A percentile compares a stretch with the other conserved stretches of the same genome.
Conservation (phyloP, 2,888 invertebrate species). For the Argynnis bischoffii region DNA sequence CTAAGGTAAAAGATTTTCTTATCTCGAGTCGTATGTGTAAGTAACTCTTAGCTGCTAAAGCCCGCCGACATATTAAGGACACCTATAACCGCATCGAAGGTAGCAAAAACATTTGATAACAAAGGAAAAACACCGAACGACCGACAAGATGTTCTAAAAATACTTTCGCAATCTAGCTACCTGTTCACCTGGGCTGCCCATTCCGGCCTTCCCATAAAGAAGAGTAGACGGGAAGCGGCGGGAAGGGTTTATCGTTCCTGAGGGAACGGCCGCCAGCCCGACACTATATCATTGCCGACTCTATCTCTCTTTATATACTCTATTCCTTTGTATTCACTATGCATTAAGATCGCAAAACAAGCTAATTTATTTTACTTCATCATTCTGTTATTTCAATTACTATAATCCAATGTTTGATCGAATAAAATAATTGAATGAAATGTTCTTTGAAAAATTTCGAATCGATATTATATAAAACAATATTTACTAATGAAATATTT, state of each 20-base stretch:
- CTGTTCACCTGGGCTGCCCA: conserved; percentile 80
- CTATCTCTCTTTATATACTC: conserved; percentile 69
- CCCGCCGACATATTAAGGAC: conserved; percentile 56
- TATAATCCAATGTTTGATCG: not conserved
- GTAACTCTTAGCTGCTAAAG: conserved; percentile 39
- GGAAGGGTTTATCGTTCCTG: conserved; percentile 81
- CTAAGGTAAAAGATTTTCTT: conserved; percentile 41
- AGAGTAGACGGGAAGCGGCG: conserved; percentile 78
- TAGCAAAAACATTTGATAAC: conserved; percentile 74
- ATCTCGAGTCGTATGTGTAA: conserved; percentile 34
- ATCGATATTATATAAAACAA: not conserved
- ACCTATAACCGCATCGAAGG: conserved; percentile 58
- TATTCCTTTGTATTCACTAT: conserved; percentile 63
- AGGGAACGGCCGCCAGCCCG: conserved; percentile 76
- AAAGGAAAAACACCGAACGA: conserved; percentile 78
- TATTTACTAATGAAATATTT: not conserved
- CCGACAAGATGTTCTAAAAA: conserved; percentile 80
- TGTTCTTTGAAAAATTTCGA: not conserved
- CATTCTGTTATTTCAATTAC: conserved; percentile 28
- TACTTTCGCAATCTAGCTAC: conserved; percentile 80
- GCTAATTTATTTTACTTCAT: conserved; percentile 53
- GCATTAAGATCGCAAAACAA: conserved; percentile 66
- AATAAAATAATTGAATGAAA: conserved; percentile 6
- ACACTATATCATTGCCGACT: conserved; percentile 80
- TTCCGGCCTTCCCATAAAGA: conserved; percentile 81